A percentile compares a stretch with the other conserved stretches of the same genome.
Evolutionary conservation across 2,113 vertebrate genomes (phyloP).

Genomic region (Passer montanus): DNA sequence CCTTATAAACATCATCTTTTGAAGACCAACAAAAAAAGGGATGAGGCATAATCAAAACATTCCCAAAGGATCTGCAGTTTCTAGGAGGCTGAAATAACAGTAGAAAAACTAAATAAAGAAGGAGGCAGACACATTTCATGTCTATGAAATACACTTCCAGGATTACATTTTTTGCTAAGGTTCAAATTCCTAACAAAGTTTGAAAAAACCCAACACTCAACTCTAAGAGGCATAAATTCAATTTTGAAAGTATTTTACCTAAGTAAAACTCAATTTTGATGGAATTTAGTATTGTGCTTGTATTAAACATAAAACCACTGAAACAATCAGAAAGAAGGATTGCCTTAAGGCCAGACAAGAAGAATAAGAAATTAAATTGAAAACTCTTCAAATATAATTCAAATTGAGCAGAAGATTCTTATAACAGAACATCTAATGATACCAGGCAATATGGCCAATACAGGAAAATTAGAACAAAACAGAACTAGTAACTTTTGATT

Average conservation of each 20-base stretch:
- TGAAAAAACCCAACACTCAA: not conserved
- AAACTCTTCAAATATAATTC: not conserved
- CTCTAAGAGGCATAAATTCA: conserved; percentile 13
- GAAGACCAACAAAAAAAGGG: not conserved
- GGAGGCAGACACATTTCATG: not conserved
- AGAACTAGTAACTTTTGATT: not conserved
- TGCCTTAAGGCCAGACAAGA: not conserved
- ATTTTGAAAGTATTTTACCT: conserved; percentile 28
- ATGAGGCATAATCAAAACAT: not conserved
- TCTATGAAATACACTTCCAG: not conserved
- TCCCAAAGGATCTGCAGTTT: not conserved
- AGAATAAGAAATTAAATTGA: conserved; percentile 21
- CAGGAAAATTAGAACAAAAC: not conserved
- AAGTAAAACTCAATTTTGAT: conserved; percentile 8
- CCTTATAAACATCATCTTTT: not conserved
- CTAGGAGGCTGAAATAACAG: not conserved
- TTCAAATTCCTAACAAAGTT: conserved; percentile 4
- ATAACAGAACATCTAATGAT: not conserved
- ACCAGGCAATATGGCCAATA: not conserved
- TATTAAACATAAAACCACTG: not conserved
- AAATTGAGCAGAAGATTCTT: not conserved
- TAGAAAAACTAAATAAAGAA: not conserved
- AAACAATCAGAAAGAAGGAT: conserved; percentile 7
- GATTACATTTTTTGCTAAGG: not conserved
- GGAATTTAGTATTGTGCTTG: not conserved